Percentiles rank a stretch among this genome's conserved stretches.
Evolutionary conservation across 2,888 invertebrate species (phyloP).

Genomic region (Polydrusus tereticollis): DNA sequence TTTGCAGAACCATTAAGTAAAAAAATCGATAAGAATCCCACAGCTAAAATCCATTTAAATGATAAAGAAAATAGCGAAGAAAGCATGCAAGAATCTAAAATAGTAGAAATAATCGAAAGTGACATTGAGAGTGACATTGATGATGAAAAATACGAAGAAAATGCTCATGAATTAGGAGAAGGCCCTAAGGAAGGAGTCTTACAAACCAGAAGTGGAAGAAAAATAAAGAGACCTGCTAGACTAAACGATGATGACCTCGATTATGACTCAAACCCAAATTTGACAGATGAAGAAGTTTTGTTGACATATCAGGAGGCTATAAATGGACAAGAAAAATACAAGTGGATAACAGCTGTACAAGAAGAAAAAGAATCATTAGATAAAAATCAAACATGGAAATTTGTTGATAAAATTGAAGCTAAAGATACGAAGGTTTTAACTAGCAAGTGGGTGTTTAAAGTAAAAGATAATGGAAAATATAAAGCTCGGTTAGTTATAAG

Average conservation of each 20-base stretch:
- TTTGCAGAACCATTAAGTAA: constrained; percentile 27
- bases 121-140: neutral
- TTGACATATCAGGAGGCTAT: constrained; percentile 28
- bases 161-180: constrained; percentile 19
- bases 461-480: constrained; percentile 40
- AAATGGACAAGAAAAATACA: constrained; percentile 18
- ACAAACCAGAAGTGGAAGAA: constrained; percentile 24
- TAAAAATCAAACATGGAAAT: constrained; percentile 49
- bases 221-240: constrained; percentile 31
- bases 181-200: neutral
- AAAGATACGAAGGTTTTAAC: constrained; percentile 42
- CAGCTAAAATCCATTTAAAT: neutral
- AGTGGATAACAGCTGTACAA: constrained; percentile 51
- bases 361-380: constrained; percentile 48
- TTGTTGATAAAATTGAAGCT: constrained; percentile 45
- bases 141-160: neutral
- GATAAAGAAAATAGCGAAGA: constrained; percentile 16
- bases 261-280: neutral
- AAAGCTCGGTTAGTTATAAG: constrained; percentile 44
- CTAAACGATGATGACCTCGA: too few relatives aligned
- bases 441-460: constrained; percentile 43
- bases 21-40: neutral
- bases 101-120: neutral
- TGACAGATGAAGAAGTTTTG: neutral
- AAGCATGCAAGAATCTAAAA: neutral